These are phyloP conservation scores for Pipistrellus nathusii DNA, from an alignment of 2,797 vertebrate genomes.

Conservation along the genomic window DNA sequence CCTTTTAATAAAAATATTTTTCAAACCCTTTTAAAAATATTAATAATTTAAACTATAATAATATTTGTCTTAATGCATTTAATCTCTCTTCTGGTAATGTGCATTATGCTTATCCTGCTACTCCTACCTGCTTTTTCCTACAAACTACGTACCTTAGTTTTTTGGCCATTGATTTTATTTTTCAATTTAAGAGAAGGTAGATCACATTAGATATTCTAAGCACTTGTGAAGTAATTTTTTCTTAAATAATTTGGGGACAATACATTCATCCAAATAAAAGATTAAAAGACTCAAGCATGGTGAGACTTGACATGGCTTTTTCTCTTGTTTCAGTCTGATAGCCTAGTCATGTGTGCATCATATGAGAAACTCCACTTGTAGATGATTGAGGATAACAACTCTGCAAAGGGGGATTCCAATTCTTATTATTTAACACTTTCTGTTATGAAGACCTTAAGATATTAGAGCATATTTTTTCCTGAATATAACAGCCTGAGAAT, in stretches of 20 bases:
- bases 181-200: neutral
- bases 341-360: neutral
- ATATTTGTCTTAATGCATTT: neutral
- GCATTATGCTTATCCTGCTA: neutral
- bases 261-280: neutral
- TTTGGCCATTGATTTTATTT: conserved; percentile 39
- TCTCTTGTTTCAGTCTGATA: neutral
- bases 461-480: neutral
- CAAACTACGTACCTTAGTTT: neutral
- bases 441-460: neutral
- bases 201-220: neutral
- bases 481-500: neutral
- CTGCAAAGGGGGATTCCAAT: neutral
- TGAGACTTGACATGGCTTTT: neutral
- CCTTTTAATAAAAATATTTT: neutral
- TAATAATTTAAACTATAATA: neutral
- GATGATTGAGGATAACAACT: neutral
- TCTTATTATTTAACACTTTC: neutral
- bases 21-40: neutral
- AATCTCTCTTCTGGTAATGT: neutral
- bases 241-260: neutral
- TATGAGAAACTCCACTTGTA: neutral
- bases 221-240: neutral
- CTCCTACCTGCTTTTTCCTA: rapidly evolving
- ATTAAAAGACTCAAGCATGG: neutral